phyloP scores from a whole-genome alignment of 35 echinoderm and acorn worm species.

The Eucidaris tribuloides region DNA sequence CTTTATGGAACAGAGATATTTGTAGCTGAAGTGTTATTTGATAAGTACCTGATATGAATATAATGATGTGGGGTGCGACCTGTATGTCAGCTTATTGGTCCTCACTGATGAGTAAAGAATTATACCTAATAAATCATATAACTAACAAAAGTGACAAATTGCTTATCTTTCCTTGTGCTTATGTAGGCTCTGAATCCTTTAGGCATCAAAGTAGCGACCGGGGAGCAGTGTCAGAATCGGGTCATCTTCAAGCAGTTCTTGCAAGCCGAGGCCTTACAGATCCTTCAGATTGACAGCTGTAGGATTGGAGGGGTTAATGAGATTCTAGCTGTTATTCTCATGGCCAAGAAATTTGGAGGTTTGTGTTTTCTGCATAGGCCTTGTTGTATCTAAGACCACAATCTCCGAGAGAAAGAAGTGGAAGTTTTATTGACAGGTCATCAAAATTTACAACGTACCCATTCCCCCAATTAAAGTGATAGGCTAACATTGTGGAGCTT shows the following conservation, averaged over 20 bases:
- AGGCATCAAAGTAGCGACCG: slow-evolving; percentile 89
- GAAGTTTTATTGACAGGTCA: too few relatives aligned
- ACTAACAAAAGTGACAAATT: not conserved
- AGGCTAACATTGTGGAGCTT: too few relatives aligned
- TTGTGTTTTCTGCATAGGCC: not conserved
- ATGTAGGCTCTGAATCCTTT: slow-evolving; percentile 80
- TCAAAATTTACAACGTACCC: too few relatives aligned
- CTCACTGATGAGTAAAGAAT: too few relatives aligned
- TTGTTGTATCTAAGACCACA: too few relatives aligned
- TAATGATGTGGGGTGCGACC: too few relatives aligned
- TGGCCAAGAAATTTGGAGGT: slow-evolving; percentile 97
- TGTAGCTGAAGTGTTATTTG: too few relatives aligned
- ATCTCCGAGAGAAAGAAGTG: too few relatives aligned
- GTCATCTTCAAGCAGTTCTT: slow-evolving; percentile 98
- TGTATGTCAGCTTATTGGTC: too few relatives aligned
- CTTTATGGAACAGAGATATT: too few relatives aligned
- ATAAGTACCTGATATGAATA: too few relatives aligned
- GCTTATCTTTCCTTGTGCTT: not conserved
- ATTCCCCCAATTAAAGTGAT: too few relatives aligned
- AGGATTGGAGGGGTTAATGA: slow-evolving; percentile 93
- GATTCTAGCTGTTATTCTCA: slow-evolving; percentile 68
- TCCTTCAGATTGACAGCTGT: slow-evolving; percentile 91
- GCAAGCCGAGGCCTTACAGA: slow-evolving; percentile 74
- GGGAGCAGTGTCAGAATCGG: slow-evolving; percentile 93
- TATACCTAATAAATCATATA: not conserved